Evolutionary conservation across 2,797 vertebrate species (phyloP), one percentile per base, ranked within the genome.

Genomic region (Etheostoma nigrum): DNA sequence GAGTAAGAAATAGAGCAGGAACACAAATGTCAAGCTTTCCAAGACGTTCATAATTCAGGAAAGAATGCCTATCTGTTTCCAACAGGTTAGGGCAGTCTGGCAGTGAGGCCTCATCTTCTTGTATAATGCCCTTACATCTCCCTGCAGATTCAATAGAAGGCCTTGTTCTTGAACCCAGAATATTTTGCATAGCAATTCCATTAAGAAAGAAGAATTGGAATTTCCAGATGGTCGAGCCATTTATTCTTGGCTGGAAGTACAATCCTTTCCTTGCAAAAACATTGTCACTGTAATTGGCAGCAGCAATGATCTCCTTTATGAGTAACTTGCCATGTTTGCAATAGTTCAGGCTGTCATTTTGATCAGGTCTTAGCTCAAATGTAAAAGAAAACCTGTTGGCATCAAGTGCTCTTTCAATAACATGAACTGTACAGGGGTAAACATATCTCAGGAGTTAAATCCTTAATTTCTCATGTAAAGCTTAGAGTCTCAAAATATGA

Each of bases 191-290:
- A 51, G 72, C 64, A 51, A 25, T 30, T 53, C 74, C 54, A 75
- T 77, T 77, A 66, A 83, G 61, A 76, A 55, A 60, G 76, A 81
- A 67, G 72, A 86, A 76, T 86, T 67, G 76, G 58, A 67, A 60
- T 60, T 69, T 72, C 84, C 84, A 90, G 81, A 86, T 89, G 86
- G 84, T 86, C 48, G 54, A 72, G 73, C 54, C 72, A 74, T 84
- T 85, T 67, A 77, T 83, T 78, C 78, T 78, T 76, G 83, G 80
- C 84, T 62, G 57, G 30, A 70, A 67, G 51, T 67, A 49, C 33
- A 61, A 64, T 72, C 1, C 64, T 82, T 85, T 78, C 81, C 59
- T 62, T 84, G 45, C 23, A 36, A 78, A 84, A 82, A 84, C 77
- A 78, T 61, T 89, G 77, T 83, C 54, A 68, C 33, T 72, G 75